phyloP scores from a whole-genome alignment of 2,797 vertebrate genomes.

The Antennarius maculatus region DNA sequence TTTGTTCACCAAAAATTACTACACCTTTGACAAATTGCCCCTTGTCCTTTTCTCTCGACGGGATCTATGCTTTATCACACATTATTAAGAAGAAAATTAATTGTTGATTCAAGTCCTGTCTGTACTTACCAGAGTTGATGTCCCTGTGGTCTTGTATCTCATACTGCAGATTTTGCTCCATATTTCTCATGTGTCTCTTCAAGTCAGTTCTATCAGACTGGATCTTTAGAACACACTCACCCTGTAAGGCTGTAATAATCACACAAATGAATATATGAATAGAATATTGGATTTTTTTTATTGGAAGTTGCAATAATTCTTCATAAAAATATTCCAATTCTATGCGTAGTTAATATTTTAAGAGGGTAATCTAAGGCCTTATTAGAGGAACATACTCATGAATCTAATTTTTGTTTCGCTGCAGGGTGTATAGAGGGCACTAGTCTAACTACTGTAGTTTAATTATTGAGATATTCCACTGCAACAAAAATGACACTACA shows the following conservation, averaged over 20 bases:
- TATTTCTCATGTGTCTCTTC: slow-evolving; percentile 60
- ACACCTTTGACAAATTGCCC: slow-evolving; percentile 42
- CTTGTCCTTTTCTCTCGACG: slow-evolving; percentile 33
- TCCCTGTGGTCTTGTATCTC: slow-evolving; percentile 77
- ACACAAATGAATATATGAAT: slow-evolving; percentile 24
- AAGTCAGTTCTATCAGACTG: slow-evolving; percentile 69
- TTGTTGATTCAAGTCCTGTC: slow-evolving; percentile 35
- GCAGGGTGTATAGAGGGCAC: neutral
- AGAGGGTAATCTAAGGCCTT: neutral
- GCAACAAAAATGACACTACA: neutral
- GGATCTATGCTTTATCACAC: slow-evolving; percentile 42
- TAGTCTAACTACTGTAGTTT: neutral
- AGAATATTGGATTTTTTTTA: neutral
- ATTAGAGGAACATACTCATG: neutral
- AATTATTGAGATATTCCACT: neutral
- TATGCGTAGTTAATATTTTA: neutral
- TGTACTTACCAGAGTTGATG: slow-evolving; percentile 74
- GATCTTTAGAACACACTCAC: slow-evolving; percentile 60
- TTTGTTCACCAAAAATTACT: slow-evolving; percentile 48
- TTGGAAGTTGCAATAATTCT: neutral
- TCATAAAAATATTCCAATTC: neutral
- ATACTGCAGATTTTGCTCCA: slow-evolving; percentile 74
- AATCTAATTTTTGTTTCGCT: slow-evolving; percentile 4
- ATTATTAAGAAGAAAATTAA: slow-evolving; percentile 50
- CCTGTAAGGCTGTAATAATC: slow-evolving; percentile 66